phyloP scores from a whole-genome alignment of 2,113 vertebrate species.

The Alces alces region DNA sequence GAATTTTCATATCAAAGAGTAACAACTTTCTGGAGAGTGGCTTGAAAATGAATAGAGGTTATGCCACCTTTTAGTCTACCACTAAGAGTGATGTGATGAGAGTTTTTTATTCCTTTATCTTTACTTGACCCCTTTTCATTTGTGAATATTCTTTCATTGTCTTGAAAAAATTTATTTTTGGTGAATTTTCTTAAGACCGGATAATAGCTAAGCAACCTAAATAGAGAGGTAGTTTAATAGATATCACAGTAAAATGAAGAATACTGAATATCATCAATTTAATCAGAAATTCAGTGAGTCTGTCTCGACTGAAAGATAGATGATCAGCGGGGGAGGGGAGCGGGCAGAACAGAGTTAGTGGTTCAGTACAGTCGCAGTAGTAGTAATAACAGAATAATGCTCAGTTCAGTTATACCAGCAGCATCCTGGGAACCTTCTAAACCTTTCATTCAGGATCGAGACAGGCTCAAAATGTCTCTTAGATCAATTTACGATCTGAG shows the following conservation, averaged over 20 bases:
- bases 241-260: neutral
- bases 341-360: neutral
- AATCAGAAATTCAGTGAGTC: neutral
- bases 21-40: neutral
- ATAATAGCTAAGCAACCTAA: neutral
- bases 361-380: neutral
- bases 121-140: neutral
- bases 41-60: neutral
- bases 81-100: neutral
- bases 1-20: neutral
- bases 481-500: neutral
- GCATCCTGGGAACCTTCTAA: neutral
- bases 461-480: neutral
- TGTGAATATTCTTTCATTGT: neutral
- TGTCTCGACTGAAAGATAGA: neutral
- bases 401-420: neutral
- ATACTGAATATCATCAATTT: neutral
- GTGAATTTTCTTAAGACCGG: neutral
- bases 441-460: neutral
- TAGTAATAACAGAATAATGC: neutral
- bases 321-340: neutral
- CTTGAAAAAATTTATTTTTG: neutral
- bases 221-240: neutral
- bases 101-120: neutral
- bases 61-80: neutral